phyloP scores from a whole-genome alignment of 2,113 vertebrate species.

The Phainopepla nitens region DNA sequence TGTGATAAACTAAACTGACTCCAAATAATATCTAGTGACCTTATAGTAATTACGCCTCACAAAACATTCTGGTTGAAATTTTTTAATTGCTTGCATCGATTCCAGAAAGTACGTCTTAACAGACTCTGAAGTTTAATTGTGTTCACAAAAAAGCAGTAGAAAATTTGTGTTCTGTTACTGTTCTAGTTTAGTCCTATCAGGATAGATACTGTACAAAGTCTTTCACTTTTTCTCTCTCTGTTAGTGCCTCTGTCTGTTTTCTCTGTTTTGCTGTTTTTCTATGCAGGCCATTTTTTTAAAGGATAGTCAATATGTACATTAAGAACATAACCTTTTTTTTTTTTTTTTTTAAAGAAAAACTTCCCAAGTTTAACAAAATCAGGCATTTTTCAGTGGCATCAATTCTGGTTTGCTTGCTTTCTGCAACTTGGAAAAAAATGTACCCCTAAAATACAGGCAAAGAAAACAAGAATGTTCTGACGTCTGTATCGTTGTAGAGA shows the following conservation, averaged over 20 bases:
- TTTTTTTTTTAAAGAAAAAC: slow-evolving; percentile 15
- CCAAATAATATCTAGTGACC: slow-evolving; percentile 99
- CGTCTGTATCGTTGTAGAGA: background rate
- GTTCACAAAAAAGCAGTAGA: slow-evolving; percentile 68
- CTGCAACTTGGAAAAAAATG: background rate
- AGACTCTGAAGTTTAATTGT: slow-evolving; percentile 80
- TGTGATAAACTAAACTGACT: slow-evolving; percentile 99
- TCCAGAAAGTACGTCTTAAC: slow-evolving; percentile 87
- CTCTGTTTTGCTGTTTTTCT: background rate
- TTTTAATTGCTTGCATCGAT: slow-evolving; percentile 93
- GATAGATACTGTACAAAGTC: background rate
- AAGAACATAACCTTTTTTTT: background rate
- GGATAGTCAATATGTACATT: background rate
- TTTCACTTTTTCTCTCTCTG: background rate
- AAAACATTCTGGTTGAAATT: slow-evolving; percentile 90
- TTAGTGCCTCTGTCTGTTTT: background rate
- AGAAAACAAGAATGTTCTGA: background rate
- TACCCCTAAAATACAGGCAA: background rate
- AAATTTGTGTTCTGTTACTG: slow-evolving; percentile 57
- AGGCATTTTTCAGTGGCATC: background rate
- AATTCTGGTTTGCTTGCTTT: background rate
- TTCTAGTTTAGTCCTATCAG: slow-evolving; percentile 27
- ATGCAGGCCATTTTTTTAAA: background rate
- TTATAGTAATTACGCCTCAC: slow-evolving; percentile 93
- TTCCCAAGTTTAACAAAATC: background rate